Evolutionary conservation across 2,888 invertebrate genomes (phyloP).

Genomic region (Plemyria rubiginata): DNA sequence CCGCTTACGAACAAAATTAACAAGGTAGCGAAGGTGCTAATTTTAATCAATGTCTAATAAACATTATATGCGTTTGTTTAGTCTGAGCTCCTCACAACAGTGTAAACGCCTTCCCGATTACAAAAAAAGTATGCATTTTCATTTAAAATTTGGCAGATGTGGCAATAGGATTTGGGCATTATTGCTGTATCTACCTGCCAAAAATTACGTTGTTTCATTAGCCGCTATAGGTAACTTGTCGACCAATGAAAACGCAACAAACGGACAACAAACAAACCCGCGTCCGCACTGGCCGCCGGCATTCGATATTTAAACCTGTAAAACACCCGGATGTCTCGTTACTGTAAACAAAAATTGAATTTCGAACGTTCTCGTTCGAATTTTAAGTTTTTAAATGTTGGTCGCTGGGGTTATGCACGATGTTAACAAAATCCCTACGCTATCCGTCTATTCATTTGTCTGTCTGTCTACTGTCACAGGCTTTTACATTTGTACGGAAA

Average conservation of each 20-base stretch:
- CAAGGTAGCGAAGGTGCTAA: no score
- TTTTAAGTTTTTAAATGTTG: constrained; percentile 39
- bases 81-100: no score
- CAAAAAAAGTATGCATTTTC: no score
- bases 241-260: background rate
- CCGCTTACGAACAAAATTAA: no score
- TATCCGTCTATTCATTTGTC: constrained; percentile 12
- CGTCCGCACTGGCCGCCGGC: constrained; percentile 10
- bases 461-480: constrained; percentile 20
- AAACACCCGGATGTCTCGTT: constrained; percentile 37
- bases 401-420: constrained; percentile 22
- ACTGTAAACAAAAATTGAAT: constrained; percentile 43
- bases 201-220: background rate
- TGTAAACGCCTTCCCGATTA: no score
- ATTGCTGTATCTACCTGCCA: background rate
- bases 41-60: no score
- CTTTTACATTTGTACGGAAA: constrained; percentile 5
- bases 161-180: background rate
- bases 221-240: background rate
- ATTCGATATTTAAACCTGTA: constrained; percentile 30
- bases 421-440: constrained; percentile 8
- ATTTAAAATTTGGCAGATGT: no score
- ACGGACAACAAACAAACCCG: constrained; percentile 7
- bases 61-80: no score
- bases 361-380: constrained; percentile 35